phyloP scores from a whole-genome alignment of 2,113 vertebrate species.

The Meriones unguiculatus region DNA sequence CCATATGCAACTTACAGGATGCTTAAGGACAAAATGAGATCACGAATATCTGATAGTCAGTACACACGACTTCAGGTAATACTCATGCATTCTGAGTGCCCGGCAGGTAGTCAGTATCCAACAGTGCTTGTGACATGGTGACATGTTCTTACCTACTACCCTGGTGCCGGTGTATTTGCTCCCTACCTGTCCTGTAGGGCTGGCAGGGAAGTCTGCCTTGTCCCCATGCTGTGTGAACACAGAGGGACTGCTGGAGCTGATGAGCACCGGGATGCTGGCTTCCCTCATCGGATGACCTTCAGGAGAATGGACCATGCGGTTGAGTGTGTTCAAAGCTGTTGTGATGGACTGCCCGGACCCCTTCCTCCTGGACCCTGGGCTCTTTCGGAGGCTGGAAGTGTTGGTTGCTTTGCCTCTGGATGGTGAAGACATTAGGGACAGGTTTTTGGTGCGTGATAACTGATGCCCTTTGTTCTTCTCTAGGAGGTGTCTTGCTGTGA shows the following conservation, averaged over 20 bases:
- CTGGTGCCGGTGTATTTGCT: neutral
- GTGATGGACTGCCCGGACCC: constrained; percentile 87
- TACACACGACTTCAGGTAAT: neutral
- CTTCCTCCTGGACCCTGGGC: constrained; percentile 85
- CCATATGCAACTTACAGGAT: neutral
- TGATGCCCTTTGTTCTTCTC: constrained; percentile 87
- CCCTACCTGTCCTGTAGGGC: constrained; percentile 89
- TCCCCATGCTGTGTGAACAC: constrained; percentile 83
- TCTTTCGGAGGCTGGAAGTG: constrained; percentile 76
- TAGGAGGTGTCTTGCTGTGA: constrained; percentile 89
- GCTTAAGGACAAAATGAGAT: constrained; percentile 5
- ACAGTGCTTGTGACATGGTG: neutral
- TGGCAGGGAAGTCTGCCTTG: constrained; percentile 79
- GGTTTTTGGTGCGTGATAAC: constrained; percentile 71
- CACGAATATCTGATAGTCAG: neutral
- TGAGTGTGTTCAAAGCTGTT: constrained; percentile 89
- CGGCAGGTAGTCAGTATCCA: neutral
- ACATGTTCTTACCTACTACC: neutral
- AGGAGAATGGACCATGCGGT: constrained; percentile 86
- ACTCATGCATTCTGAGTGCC: neutral
- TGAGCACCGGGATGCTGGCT: constrained; percentile 87
- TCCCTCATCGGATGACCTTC: constrained; percentile 81
- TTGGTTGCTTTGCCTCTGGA: constrained; percentile 78
- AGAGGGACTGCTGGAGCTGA: constrained; percentile 90
- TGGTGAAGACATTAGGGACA: constrained; percentile 79